Base-by-base conservation (phyloP, 2,888 invertebrate species). In the Lacanobia oleracea region DNA sequence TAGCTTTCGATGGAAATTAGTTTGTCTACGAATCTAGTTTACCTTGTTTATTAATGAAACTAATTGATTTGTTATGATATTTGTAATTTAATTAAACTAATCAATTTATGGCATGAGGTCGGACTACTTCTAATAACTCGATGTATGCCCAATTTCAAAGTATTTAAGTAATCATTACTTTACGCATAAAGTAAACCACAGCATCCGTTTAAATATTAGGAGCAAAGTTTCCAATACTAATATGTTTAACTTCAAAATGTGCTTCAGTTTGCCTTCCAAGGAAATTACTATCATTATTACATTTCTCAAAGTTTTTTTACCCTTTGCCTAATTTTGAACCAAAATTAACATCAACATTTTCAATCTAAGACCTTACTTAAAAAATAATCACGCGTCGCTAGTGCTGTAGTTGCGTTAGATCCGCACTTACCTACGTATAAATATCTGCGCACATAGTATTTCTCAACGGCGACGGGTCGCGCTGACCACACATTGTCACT, bases 401-500 rank as follows among this genome's bases (percentile, higher is more conserved):
- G 8, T 60, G 16, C 1, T 43, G 12, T 50, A 21, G n/a, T 54
- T 48, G 27, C 37, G 33, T 33, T 51, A 54, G 53, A 68, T 66
- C 56, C 61, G 61, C 62, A 48, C 37, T 18, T n/a, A 48, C 37
- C 16, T n/a, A n/a, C n/a, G 12, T 56, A 43, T 56, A 67, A 76
- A 68, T 76, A 77, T 70, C 70, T 67, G 72, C 75, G 51, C 69
- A 54, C 53, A 56, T 70, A 77, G 56, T 43, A 57, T 53, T 68
- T 48, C 56, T 57, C 72, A 71, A 79, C 57, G 56, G 62, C 67
- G n/a, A 10, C 63, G 63, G 54, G 56, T 54, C 65, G 61, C 43
- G 65, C 63, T 77, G 81, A 81, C 82, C 83, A 66, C 78, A 80
- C 76, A 71, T 72, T 77, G 83, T 72, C 76, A 70, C 77, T 80